Evolutionary conservation across 2,113 vertebrate genomes (phyloP), one percentile per base, ranked within the genome.

Genomic region (Gymnocephalus cernua): DNA sequence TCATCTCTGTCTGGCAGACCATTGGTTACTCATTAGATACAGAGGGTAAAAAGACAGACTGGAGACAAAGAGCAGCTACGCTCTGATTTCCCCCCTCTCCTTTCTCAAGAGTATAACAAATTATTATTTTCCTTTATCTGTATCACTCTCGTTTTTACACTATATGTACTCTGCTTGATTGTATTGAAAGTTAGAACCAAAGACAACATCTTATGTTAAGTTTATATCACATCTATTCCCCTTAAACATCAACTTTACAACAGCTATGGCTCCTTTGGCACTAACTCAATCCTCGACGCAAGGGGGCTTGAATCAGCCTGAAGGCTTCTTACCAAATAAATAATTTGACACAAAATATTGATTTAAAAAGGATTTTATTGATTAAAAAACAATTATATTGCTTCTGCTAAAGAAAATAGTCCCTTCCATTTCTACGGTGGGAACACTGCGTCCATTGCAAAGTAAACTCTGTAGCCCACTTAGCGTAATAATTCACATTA

Each of bases 1-100:
- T 91, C 93, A 93, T 94, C 93, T 94, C 91, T 86, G 79, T 86
- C 89, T 90, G 80, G 85, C 91, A 95, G 91, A 94, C 90, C 86
- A 91, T 87, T 89, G 92, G 91, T 85, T 88, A 69, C 91, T 94
- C 92, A 92, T 94, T 95, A 95, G 90, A 93, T 89, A 74, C 90
- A 83, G 85, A 88, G 92, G 89, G 90, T 91, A 93, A 92, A 91
- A 85, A 88, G 86, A 87, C 85, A 89, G 77, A 85, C 90, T 82
- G 86, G 79, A 91, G 90, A 94, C 91, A 94, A 91, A 92, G 86
- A 92, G 89, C 86, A 86, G 89, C 91, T 92, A 93, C 94, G 93
- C 92, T 95, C 94, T 94, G 90, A 95, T 94, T 93, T 91, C 88
- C 83, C 70, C 70, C 74, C 80, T 86, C 73, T 73, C 23, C 66